phyloP scores from a whole-genome alignment of 2,797 vertebrate species.

The Coregonus suidteri region DNA sequence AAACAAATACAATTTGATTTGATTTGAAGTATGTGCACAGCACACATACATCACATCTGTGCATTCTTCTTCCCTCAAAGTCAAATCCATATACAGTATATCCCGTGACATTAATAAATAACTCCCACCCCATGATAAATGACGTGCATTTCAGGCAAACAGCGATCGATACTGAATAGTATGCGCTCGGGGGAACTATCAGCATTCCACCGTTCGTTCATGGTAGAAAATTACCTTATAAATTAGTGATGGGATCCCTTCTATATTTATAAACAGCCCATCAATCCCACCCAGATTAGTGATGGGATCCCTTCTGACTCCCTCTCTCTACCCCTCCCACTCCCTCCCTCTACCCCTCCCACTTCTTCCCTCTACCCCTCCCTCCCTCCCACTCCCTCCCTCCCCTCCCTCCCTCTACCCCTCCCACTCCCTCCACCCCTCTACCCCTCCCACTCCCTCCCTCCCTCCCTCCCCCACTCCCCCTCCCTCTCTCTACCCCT shows the following conservation, averaged over 20 bases:
- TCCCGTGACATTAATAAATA: background rate
- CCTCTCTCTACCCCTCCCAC: constrained; percentile 7
- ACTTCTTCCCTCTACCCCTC: background rate
- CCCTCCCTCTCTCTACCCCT: background rate
- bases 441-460: too few relatives aligned
- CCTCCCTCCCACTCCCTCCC: too few relatives aligned
- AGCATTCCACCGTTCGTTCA: constrained; percentile 31
- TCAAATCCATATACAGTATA: background rate
- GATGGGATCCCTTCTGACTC: constrained; percentile 37
- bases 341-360: background rate
- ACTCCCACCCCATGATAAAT: background rate
- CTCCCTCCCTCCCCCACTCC: too few relatives aligned
- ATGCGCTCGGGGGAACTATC: background rate
- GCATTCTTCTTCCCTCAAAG: too few relatives aligned
- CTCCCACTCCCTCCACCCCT: too few relatives aligned
- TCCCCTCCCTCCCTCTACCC: too few relatives aligned
- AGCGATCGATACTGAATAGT: constrained; percentile 5
- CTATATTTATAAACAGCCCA: constrained; percentile 58
- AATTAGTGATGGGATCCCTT: constrained; percentile 50
- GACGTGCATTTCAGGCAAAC: background rate
- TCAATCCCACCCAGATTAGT: constrained; percentile 47
- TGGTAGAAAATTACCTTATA: constrained; percentile 43
- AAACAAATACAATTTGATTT: too few relatives aligned
- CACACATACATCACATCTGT: too few relatives aligned
- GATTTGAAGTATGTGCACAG: too few relatives aligned